Percentiles rank a stretch among this genome's conserved stretches.
Evolutionary conservation across 2,888 invertebrate genomes (phyloP).

Genomic region (Strigamia transsilvanica): DNA sequence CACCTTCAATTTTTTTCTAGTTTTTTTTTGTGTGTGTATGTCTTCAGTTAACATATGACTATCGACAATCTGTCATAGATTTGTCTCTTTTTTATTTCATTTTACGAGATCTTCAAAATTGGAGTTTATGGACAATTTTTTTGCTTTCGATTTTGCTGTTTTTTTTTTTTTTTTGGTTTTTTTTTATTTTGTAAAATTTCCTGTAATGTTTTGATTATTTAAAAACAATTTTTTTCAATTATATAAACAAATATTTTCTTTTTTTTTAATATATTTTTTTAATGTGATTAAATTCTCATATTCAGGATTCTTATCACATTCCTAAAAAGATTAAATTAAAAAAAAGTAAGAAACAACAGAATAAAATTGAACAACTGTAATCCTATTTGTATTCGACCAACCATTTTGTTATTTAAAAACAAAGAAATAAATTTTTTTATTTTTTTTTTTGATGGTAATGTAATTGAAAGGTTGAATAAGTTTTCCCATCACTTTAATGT

Average conservation of each 20-base stretch:
- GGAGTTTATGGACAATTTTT: slow-evolving; percentile 40
- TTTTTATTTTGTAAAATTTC: not conserved
- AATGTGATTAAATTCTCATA: slow-evolving; percentile 25
- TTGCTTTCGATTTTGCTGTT: not conserved
- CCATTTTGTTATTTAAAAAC: not conserved
- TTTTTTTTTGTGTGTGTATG: not conserved
- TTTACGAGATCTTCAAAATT: slow-evolving; percentile 32
- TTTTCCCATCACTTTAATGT: not conserved
- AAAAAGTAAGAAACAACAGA: not conserved
- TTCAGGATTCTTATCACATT: slow-evolving; percentile 11
- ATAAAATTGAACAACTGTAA: slow-evolving; percentile 13
- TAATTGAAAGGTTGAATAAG: slow-evolving; percentile 33
- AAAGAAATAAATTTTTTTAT: slow-evolving; percentile 31
- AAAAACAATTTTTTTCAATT: not conserved
- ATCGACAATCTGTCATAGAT: slow-evolving; percentile 45
- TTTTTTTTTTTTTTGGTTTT: not conserved
- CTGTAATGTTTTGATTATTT: not conserved
- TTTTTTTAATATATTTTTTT: not conserved
- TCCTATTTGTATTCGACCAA: slow-evolving; percentile 14
- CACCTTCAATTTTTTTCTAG: slow-evolving; percentile 30
- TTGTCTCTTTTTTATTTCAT: slow-evolving; percentile 26
- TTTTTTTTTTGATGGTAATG: not conserved
- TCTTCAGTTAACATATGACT: slow-evolving; percentile 43
- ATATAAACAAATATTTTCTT: not conserved
- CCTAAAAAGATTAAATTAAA: not conserved